Evolutionary conservation across 2,888 invertebrate genomes (phyloP).

Genomic region (Xestia c-nigrum): DNA sequence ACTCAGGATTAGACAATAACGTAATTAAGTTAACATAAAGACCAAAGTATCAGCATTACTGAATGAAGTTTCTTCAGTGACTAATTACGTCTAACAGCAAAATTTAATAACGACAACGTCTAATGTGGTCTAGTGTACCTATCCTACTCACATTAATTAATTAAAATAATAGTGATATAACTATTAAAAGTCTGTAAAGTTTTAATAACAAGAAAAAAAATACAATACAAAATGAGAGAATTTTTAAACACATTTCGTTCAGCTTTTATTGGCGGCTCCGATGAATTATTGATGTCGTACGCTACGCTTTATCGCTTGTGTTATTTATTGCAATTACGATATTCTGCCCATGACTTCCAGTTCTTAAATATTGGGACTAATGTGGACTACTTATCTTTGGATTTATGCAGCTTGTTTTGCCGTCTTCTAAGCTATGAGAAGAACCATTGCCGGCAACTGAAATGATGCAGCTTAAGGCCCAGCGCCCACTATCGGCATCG

Average conservation of each 20-base stretch:
- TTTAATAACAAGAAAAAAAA: conserved; percentile 33
- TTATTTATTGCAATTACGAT: conserved; percentile 55
- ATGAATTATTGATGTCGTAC: conserved; percentile 57
- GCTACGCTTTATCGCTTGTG: conserved; percentile 39
- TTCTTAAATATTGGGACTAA: neutral
- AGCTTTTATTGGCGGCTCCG: conserved; percentile 50
- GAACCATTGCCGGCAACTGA: neutral
- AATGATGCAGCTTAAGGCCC: neutral
- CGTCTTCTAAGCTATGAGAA: neutral
- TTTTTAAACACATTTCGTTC: conserved; percentile 54
- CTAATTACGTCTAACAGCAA: conserved; percentile 43
- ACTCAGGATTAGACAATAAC: conserved; percentile 35
- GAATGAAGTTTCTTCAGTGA: conserved; percentile 34
- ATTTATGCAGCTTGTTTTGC: neutral
- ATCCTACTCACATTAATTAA: conserved; percentile 17
- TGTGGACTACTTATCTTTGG: neutral
- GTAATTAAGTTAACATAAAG: conserved; percentile 34
- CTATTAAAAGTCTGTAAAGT: conserved; percentile 39
- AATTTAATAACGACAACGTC: conserved; percentile 23
- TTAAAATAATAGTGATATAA: conserved; percentile 11
- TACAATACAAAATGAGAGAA: conserved; percentile 33
- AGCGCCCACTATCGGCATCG: too few species aligned
- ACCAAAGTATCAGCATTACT: conserved; percentile 44
- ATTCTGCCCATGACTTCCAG: conserved; percentile 9
- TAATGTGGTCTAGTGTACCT: conserved; percentile 20